A percentile compares a stretch with the other conserved stretches of the same genome.
phyloP scores from a whole-genome alignment of 1,140 invertebrate genomes.

The Diorhabda sublineata region DNA sequence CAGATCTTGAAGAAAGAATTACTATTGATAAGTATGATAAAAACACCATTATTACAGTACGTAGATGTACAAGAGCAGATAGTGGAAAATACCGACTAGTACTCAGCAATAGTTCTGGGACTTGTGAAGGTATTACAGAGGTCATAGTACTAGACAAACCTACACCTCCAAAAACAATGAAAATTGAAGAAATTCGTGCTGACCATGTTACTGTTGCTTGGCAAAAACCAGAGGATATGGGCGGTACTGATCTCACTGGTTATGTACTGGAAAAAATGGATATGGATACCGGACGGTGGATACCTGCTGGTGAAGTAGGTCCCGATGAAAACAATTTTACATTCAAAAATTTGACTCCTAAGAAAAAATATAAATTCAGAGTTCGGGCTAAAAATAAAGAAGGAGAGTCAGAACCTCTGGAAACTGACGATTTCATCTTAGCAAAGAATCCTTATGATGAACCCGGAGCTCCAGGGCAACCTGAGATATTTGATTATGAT shows the following conservation, averaged over 20 bases:
- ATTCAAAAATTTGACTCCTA: slow-evolving; percentile 89
- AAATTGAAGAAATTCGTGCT: slow-evolving; percentile 80
- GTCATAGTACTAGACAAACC: slow-evolving; percentile 91
- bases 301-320: slow-evolving; percentile 86
- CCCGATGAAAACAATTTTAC: slow-evolving; percentile 76
- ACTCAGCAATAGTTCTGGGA: slow-evolving; percentile 79
- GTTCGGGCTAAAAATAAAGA: slow-evolving; percentile 98
- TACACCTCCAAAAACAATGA: slow-evolving; percentile 74
- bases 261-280: slow-evolving; percentile 98
- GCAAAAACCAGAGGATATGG: slow-evolving; percentile 90
- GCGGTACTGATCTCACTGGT: slow-evolving; percentile 88
- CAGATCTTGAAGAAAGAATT: slow-evolving; percentile 63
- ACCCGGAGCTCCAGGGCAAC: slow-evolving; percentile 82
- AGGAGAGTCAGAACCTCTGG: slow-evolving; percentile 93
- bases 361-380: slow-evolving; percentile 97
- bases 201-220: slow-evolving; percentile 93
- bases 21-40: slow-evolving; percentile 86
- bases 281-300: slow-evolving; percentile 86
- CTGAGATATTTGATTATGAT: slow-evolving; percentile 90
- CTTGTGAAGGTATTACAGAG: slow-evolving; percentile 76
- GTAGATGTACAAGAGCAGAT: slow-evolving; percentile 79
- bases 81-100: slow-evolving; percentile 87
- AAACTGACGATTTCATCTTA: slow-evolving; percentile 79
- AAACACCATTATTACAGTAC: slow-evolving; percentile 87
- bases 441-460: slow-evolving; percentile 97